Evolutionary conservation across 2,888 invertebrate species (phyloP), one percentile per base, ranked within the genome.

Genomic region (Drosophila lutescens): DNA sequence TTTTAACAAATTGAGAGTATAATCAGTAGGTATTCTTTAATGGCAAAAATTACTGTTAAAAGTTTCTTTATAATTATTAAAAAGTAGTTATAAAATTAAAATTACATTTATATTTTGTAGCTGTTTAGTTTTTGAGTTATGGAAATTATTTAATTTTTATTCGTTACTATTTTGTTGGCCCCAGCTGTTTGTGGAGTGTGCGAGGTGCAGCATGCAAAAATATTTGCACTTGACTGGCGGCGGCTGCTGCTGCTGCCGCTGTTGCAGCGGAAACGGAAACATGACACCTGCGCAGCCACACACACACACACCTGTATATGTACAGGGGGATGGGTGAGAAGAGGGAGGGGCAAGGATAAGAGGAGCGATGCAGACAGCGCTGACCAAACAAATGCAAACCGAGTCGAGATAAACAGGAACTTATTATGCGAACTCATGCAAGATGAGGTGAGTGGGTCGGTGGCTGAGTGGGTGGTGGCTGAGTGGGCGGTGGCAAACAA

Each of bases 381-480:
- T 61, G 80, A 58, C 47, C 80, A 74, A 80, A 67, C 84, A 80
- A 77, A 75, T 75, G 75, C 76, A 84, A 71, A 73, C 77, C 63
- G 83, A 79, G 73, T 71, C 63, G 69, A 79, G 86, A 85, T 88
- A 87, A 84, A 84, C 88, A 86, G 84, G 78, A 84, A 84, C 88
- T 80, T 84, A 86, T 84, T 84, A 84, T 84, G 84, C 84, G 84
- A 83, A 68, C 74, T 73, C 84, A 84, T 88, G 84, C 80, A 71
- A 75, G 46, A 32, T 51, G 63, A 12, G 46, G 36, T 23, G 43
- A 12, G 26, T 32, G n/a, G 44, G 30, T 10, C n/a, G 10, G 50
- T 40, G 34, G 50, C 12, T 4, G 49, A 6, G 44, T 34, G 32
- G 32, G 32, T 12, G 32, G 32, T 32, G 32, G 3, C 30, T 4